Percentiles rank a stretch among this genome's conserved stretches.
These are phyloP conservation scores for Vulpes ferrilata DNA, from an alignment of 2,113 vertebrate genomes.

Conservation along the genomic window DNA sequence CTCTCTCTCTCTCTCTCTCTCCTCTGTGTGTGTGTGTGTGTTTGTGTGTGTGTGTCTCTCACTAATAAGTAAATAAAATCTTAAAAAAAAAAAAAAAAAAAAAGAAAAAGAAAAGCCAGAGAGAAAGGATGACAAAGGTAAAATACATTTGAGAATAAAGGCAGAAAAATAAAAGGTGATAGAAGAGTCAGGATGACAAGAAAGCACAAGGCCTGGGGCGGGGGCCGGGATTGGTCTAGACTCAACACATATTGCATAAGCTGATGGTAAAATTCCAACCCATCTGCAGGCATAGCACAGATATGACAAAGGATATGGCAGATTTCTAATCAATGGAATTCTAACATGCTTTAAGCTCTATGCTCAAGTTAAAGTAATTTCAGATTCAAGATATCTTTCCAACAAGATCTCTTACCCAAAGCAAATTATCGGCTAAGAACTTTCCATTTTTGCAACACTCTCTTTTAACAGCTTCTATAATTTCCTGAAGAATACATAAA, in stretches of 20 bases:
- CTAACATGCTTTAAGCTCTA: not conserved
- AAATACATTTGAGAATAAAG: conserved; percentile 67
- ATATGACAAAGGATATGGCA: not conserved
- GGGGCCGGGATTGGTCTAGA: not conserved
- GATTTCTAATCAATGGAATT: conserved; percentile 41
- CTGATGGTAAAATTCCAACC: conserved; percentile 19
- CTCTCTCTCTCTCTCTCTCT: too few relatives aligned
- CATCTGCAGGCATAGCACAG: not conserved
- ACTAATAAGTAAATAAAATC: too few relatives aligned
- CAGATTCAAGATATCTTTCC: conserved; percentile 25
- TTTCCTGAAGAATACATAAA: conserved; percentile 18
- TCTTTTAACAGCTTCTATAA: conserved; percentile 65
- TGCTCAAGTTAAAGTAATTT: not conserved
- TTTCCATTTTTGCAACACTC: conserved; percentile 56
- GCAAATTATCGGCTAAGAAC: conserved; percentile 41
- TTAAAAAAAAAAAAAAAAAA: too few relatives aligned
- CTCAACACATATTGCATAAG: not conserved
- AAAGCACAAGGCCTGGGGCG: conserved; percentile 7
- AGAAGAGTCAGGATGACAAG: conserved; percentile 36
- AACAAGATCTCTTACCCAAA: conserved; percentile 36
- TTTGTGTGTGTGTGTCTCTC: too few relatives aligned
- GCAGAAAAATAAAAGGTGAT: conserved; percentile 43
- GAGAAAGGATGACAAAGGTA: conserved; percentile 52
- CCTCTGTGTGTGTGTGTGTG: too few relatives aligned
- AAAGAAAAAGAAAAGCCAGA: conserved; percentile 62